Evolutionary conservation across 2,888 invertebrate genomes (phyloP).

Genomic region (Ochlodes sylvanus): DNA sequence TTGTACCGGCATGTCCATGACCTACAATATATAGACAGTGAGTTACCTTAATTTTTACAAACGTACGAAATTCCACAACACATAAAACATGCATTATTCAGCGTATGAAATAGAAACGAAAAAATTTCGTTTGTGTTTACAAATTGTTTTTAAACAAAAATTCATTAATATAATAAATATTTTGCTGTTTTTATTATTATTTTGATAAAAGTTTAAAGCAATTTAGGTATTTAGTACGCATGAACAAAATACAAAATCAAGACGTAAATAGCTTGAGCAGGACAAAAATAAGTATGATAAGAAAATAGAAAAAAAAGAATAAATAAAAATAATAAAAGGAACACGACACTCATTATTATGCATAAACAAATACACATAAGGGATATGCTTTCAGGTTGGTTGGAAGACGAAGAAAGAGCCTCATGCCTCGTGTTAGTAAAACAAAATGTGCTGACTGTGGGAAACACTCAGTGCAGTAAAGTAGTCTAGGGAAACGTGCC

Average conservation of each 20-base stretch:
- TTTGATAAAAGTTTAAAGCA: background rate
- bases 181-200: too few relatives aligned
- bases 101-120: conserved; percentile 5
- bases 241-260: conserved; percentile 2
- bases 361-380: conserved; percentile 49
- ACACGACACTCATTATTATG: conserved; percentile 43
- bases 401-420: conserved; percentile 54
- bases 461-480: conserved; percentile 77
- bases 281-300: background rate
- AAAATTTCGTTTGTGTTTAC: background rate
- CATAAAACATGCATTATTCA: conserved; percentile 28
- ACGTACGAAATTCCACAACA: conserved; percentile 14
- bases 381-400: conserved; percentile 37
- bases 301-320: conserved; percentile 14
- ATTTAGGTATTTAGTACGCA: background rate
- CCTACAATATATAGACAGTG: conserved; percentile 24
- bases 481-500: conserved; percentile 62
- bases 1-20: conserved; percentile 8
- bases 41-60: background rate
- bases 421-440: conserved; percentile 67
- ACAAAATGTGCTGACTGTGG: conserved; percentile 67
- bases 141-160: background rate
- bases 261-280: conserved; percentile 6
- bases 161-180: too few relatives aligned
- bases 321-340: conserved; percentile 29